These are phyloP conservation scores for Phrynosoma platyrhinos DNA, from an alignment of 2,113 vertebrate species.

Conservation along the genomic window DNA sequence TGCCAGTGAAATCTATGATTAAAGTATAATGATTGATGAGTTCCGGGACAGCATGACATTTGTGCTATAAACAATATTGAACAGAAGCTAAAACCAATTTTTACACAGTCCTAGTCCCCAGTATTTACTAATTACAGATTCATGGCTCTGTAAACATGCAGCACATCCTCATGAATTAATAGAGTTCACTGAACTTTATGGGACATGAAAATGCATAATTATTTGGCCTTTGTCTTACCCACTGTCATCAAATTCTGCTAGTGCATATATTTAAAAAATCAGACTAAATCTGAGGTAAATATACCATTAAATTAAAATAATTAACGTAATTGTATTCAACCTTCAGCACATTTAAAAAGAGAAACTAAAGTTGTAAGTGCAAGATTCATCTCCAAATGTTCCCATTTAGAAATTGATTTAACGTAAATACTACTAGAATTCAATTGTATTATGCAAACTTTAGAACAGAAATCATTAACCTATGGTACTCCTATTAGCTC, in stretches of 20 bases:
- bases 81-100: not conserved
- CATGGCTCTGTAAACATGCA: slow-evolving; percentile 3
- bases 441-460: not conserved
- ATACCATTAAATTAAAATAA: slow-evolving; percentile 27
- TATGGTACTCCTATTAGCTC: no score
- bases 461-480: not conserved
- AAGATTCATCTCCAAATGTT: not conserved
- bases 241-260: slow-evolving; percentile 17
- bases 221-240: slow-evolving; percentile 28
- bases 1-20: slow-evolving; percentile 4
- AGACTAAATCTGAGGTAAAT: not conserved
- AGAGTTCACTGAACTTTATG: slow-evolving; percentile 41
- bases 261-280: slow-evolving; percentile 4
- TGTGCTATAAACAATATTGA: not conserved
- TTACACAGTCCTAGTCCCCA: not conserved
- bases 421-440: not conserved
- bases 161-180: slow-evolving; percentile 38
- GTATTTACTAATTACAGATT: not conserved
- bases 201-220: slow-evolving; percentile 11
- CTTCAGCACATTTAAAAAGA: not conserved
- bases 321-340: not conserved
- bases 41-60: not conserved
- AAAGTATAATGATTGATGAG: not conserved
- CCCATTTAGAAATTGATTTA: not conserved
- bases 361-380: not conserved